A percentile compares a stretch with the other conserved stretches of the same genome.
Evolutionary conservation across 1,140 invertebrate genomes (phyloP).

Genomic region (Pseudomyrmex gracilis): DNA sequence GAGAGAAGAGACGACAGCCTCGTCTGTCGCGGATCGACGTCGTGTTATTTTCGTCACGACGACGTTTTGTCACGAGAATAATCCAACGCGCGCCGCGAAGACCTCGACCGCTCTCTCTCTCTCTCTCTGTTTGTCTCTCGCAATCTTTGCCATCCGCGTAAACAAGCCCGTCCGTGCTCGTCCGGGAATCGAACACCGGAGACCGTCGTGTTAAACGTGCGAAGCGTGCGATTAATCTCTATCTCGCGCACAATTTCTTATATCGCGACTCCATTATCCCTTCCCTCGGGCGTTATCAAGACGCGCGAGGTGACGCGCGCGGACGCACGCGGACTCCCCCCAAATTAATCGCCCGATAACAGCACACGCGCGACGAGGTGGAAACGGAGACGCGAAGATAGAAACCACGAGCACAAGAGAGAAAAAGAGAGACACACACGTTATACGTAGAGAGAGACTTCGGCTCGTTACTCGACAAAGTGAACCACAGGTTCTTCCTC

Average conservation of each 20-base stretch:
- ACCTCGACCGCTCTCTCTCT: too few species aligned
- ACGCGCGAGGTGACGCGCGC: constrained; percentile 12
- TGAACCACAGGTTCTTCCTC: neutral
- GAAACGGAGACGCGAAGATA: neutral
- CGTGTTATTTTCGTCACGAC: neutral
- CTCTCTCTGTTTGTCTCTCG: neutral
- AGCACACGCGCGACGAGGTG: neutral
- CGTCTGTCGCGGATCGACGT: neutral
- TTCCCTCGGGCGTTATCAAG: neutral
- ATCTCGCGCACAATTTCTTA: constrained; percentile 43
- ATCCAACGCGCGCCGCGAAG: neutral
- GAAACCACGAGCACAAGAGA: too few species aligned
- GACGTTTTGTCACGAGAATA: constrained; percentile 10
- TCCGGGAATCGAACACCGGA: constrained; percentile 18
- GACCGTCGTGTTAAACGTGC: neutral
- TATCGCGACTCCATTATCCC: constrained; percentile 23
- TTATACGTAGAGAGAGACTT: too few species aligned
- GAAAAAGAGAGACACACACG: neutral
- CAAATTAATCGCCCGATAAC: constrained; percentile 53
- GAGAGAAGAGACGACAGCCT: neutral
- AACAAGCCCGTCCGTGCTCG: constrained; percentile 10
- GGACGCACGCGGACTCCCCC: neutral
- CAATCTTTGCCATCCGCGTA: constrained; percentile 4
- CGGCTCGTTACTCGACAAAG: constrained; percentile 5
- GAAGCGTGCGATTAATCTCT: constrained; percentile 32